Evolutionary conservation across 2,888 invertebrate species (phyloP), one percentile per base, ranked within the genome.

Genomic region (Brenthis daphne): DNA sequence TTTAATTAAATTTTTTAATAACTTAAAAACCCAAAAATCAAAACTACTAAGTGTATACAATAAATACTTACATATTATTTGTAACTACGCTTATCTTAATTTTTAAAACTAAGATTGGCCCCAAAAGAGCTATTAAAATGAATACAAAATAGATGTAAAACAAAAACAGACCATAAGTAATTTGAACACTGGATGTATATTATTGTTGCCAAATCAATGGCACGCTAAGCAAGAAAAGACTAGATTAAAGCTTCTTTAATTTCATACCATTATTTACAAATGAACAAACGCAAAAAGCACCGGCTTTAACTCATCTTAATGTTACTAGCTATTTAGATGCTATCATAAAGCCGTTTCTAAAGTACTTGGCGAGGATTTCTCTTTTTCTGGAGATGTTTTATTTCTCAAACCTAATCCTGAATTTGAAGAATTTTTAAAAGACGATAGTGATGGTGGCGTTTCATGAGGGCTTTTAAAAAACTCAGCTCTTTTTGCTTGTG

Each of bases 341-440:
- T 82, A 93, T 93, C 93, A 93, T 92, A 95, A 94, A 71, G 95
- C 94, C 71, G 95, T 95, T 90, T 95, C 95, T 77, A 95, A 87
- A 13, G 95, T 94, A 57, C 93, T 92, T 16, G 94, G 94, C 56
- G 93, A 85, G 65, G 84, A 80, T 72, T 86, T 86, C 67, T 88
- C 87, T 74, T 84, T 83, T 68, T 91, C 90, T 16, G 90, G 88
- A 57, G 90, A 89, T 29, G 79, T 77, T 79, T 85, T 88, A 74
- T 77, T 85, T 73, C 85, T 81, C 33, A 78, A 37, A 12, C 53
- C 71, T 57, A 73, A 73, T 50, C 73, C 65, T 16, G 82, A 75
- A 75, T 81, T 77, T 53, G 79, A 79, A 37, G 87, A 84, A 75
- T 81, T 85, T 75, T 85, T 90, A 74, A 92, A 92, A 11, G 92